phyloP scores from a whole-genome alignment of 2,888 invertebrate genomes.

The Volucella inflata region DNA sequence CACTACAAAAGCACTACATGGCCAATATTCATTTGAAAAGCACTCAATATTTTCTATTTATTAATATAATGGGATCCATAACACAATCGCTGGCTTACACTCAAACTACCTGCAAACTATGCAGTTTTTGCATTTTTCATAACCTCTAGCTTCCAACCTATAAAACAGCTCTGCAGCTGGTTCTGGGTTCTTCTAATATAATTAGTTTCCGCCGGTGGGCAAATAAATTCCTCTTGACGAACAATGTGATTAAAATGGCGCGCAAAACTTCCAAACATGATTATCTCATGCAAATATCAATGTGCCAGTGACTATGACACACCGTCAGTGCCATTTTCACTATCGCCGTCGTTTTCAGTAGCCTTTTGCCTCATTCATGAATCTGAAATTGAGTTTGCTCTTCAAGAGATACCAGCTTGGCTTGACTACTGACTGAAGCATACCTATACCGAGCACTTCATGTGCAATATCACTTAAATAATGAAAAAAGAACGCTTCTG shows the following conservation, averaged over 20 bases:
- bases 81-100: too few species aligned
- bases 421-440: background rate
- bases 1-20: too few species aligned
- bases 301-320: background rate
- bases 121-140: too few species aligned
- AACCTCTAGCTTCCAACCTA: too few species aligned
- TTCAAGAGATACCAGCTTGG: constrained; percentile 6
- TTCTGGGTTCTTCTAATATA: too few species aligned
- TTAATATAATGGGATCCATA: too few species aligned
- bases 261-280: constrained; percentile 44
- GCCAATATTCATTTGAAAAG: too few species aligned
- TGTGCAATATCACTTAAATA: constrained; percentile 55
- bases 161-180: too few species aligned
- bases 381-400: constrained; percentile 55
- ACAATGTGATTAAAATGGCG: constrained; percentile 55
- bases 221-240: constrained; percentile 17
- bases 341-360: background rate
- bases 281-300: constrained; percentile 53
- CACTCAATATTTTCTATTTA: too few species aligned
- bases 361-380: constrained; percentile 40
- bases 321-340: background rate
- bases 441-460: constrained; percentile 14
- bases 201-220: background rate
- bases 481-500: constrained; percentile 44
- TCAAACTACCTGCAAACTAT: too few species aligned